Conservation (phyloP, 2,888 invertebrate genomes). For the Acanthosepion lycidas region DNA sequence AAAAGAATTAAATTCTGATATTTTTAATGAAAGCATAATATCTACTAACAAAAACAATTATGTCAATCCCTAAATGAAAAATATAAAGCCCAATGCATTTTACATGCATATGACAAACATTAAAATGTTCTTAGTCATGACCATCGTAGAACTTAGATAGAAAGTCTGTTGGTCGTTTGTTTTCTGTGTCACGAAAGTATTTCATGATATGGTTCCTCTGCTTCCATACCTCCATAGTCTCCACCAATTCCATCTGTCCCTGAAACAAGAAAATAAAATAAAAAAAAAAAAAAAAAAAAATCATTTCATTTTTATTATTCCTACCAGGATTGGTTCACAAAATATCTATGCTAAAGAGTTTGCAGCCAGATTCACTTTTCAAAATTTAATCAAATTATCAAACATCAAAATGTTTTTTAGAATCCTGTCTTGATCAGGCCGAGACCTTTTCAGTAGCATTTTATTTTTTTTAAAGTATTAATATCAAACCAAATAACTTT, state of each 20-base stretch:
- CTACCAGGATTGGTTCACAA: neutral
- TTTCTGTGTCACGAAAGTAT: slow-evolving; percentile 88
- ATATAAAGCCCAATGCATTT: slow-evolving; percentile 1
- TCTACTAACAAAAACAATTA: neutral
- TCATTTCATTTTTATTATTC: neutral
- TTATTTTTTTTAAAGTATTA: too few relatives aligned
- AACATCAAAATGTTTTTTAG: too few relatives aligned
- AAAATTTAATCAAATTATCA: too few relatives aligned
- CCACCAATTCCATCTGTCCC: slow-evolving; percentile 92
- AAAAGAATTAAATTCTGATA: neutral
- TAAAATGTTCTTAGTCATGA: slow-evolving; percentile 66
- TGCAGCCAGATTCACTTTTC: too few relatives aligned
- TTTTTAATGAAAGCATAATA: neutral
- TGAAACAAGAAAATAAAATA: slow-evolving; percentile 52
- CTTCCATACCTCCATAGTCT: slow-evolving; percentile 90
- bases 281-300: neutral
- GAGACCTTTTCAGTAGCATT: too few relatives aligned
- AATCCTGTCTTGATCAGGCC: too few relatives aligned
- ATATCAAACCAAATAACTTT: too few relatives aligned
- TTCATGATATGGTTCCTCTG: slow-evolving; percentile 90
- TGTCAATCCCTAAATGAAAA: neutral
- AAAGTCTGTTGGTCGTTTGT: slow-evolving; percentile 91
- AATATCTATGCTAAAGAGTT: too few relatives aligned
- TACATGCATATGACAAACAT: neutral
- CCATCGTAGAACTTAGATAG: slow-evolving; percentile 90